These are phyloP conservation scores for Venusia cambrica DNA, from an alignment of 2,888 invertebrate species.

Conservation along the genomic window DNA sequence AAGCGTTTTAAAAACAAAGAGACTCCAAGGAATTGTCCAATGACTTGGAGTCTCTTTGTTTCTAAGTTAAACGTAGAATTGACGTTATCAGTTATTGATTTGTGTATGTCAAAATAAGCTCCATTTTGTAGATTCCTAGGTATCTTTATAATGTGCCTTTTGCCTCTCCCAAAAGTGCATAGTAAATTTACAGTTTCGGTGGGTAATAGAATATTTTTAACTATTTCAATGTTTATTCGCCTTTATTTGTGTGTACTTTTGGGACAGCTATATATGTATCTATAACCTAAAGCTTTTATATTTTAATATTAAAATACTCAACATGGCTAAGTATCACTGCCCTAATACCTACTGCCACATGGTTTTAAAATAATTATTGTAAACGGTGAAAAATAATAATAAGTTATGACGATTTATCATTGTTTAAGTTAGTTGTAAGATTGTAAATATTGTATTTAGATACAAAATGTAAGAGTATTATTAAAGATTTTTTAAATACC, in stretches of 20 bases:
- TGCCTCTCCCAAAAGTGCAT: conserved; percentile 64
- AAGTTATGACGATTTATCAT: conserved; percentile 54
- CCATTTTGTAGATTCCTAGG: conserved; percentile 12
- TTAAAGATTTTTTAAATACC: conserved; percentile 62
- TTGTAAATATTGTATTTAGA: conserved; percentile 80
- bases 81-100: no score
- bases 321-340: conserved; percentile 59
- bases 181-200: conserved; percentile 34
- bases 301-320: conserved; percentile 48
- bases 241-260: conserved; percentile 56
- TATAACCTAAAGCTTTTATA: conserved; percentile 39
- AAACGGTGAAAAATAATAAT: conserved; percentile 36
- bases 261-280: conserved; percentile 47
- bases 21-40: no score
- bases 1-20: no score
- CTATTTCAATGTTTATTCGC: not conserved
- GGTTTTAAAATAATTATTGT: conserved; percentile 26
- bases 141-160: conserved; percentile 35
- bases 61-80: no score
- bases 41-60: no score
- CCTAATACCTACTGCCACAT: conserved; percentile 47
- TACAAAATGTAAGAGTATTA: conserved; percentile 75
- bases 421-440: conserved; percentile 53
- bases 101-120: conserved; percentile 2
- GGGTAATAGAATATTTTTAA: no score